These are phyloP conservation scores for Sylvilagus bachmani DNA, from an alignment of 2,113 vertebrate genomes.

Conservation along the genomic window DNA sequence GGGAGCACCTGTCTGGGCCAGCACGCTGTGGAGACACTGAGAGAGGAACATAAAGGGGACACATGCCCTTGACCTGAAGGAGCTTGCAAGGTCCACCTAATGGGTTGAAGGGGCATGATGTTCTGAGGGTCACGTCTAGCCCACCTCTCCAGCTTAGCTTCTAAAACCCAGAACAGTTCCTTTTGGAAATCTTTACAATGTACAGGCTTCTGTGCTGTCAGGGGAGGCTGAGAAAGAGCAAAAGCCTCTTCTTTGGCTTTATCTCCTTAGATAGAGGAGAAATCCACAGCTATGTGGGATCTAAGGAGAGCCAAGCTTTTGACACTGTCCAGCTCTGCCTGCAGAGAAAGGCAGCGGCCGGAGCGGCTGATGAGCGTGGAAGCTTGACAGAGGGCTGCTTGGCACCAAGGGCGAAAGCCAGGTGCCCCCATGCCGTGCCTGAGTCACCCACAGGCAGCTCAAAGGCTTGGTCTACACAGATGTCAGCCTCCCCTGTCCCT, in stretches of 20 bases:
- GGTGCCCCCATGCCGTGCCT: not conserved
- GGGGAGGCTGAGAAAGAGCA: constrained; percentile 62
- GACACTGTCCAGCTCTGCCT: constrained; percentile 77
- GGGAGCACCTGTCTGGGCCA: not conserved
- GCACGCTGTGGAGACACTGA: not conserved
- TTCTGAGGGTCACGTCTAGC: constrained; percentile 7
- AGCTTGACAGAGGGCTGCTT: not conserved
- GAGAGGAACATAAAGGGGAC: not conserved
- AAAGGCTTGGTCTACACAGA: not conserved
- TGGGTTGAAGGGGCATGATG: not conserved
- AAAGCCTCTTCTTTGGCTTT: constrained; percentile 71
- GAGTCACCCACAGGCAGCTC: not conserved
- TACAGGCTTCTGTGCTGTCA: constrained; percentile 72
- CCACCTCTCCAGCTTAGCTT: constrained; percentile 58
- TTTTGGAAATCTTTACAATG: constrained; percentile 70
- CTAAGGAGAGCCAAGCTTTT: constrained; percentile 65
- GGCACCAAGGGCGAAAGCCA: not conserved
- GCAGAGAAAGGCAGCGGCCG: not conserved
- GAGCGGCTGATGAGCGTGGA: not conserved
- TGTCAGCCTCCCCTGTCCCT: not conserved
- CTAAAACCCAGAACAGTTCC: constrained; percentile 56
- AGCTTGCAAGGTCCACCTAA: not conserved
- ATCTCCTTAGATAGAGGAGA: constrained; percentile 75
- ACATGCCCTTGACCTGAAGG: not conserved
- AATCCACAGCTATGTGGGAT: constrained; percentile 66